These are phyloP conservation scores for Hiodon tergisus DNA, from an alignment of 2,113 vertebrate species.

Conservation along the genomic window DNA sequence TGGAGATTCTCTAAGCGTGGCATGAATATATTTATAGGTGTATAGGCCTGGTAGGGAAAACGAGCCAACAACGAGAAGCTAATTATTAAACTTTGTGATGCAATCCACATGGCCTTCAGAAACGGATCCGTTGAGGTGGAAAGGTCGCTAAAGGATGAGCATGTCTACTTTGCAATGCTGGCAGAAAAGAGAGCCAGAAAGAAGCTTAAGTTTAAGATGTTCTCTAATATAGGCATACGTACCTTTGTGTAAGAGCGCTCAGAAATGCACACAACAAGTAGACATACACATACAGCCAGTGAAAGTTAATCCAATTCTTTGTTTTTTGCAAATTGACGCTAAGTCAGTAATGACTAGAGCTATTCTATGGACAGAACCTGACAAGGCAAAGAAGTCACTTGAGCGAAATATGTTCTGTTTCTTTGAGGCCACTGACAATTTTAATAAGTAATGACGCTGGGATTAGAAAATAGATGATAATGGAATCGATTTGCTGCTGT, in stretches of 20 bases:
- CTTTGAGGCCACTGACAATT: neutral
- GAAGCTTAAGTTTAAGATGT: too few relatives aligned
- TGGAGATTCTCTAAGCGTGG: too few relatives aligned
- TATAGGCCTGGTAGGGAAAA: too few relatives aligned
- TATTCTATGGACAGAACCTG: too few relatives aligned
- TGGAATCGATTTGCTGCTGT: slow-evolving; percentile 10
- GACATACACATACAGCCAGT: neutral
- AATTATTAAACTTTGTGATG: neutral
- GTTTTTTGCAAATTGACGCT: too few relatives aligned
- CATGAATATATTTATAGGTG: too few relatives aligned
- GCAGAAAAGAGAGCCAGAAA: neutral
- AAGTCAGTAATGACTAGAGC: too few relatives aligned
- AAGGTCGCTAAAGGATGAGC: neutral
- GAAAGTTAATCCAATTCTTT: too few relatives aligned
- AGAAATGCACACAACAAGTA: neutral
- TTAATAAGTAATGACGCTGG: slow-evolving; percentile 15
- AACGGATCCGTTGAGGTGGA: neutral
- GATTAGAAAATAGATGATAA: neutral
- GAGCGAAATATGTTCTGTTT: slow-evolving; percentile 11
- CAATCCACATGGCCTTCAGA: neutral
- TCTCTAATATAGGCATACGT: neutral
- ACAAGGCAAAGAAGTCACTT: neutral
- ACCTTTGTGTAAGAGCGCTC: too few relatives aligned
- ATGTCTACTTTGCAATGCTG: neutral
- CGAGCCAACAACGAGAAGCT: neutral